A percentile compares a stretch with the other conserved stretches of the same genome.
These are phyloP conservation scores for Drosophila parabipectinata DNA, from an alignment of 1,140 invertebrate species.

Conservation along the genomic window DNA sequence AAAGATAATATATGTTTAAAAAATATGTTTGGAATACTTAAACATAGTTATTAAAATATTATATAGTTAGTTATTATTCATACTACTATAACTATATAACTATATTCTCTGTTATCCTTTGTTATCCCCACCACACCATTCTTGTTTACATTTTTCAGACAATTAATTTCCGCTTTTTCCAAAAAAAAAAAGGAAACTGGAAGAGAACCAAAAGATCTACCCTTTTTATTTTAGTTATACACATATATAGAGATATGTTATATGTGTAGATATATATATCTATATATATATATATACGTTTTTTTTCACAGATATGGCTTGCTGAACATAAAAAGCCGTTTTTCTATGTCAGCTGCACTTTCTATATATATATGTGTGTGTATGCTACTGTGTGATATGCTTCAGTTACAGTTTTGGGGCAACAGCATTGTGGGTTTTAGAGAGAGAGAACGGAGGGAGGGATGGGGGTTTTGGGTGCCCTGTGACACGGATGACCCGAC, in stretches of 20 bases:
- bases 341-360: slow-evolving; percentile 80
- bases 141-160: slow-evolving; percentile 1
- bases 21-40: too few relatives aligned
- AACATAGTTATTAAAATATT: too few relatives aligned
- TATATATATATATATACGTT: slow-evolving; percentile 10
- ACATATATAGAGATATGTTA: slow-evolving; percentile 6
- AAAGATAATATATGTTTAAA: too few relatives aligned
- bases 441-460: slow-evolving; percentile 7
- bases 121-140: too few relatives aligned
- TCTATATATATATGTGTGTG: slow-evolving; percentile 38
- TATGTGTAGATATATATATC: neutral
- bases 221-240: slow-evolving; percentile 8
- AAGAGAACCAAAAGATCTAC: slow-evolving; percentile 3
- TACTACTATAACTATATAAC: too few relatives aligned
- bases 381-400: neutral
- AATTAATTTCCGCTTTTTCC: neutral
- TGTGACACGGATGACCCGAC: slow-evolving; percentile 24
- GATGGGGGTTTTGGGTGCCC: slow-evolving; percentile 28
- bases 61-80: too few relatives aligned
- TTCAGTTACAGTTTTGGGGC: slow-evolving; percentile 32
- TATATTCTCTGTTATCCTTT: too few relatives aligned
- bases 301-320: slow-evolving; percentile 7
- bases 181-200: neutral
- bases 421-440: slow-evolving; percentile 1
- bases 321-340: slow-evolving; percentile 60